Conservation (phyloP, 2,797 vertebrate species). For the Aplochiton taeniatus region DNA sequence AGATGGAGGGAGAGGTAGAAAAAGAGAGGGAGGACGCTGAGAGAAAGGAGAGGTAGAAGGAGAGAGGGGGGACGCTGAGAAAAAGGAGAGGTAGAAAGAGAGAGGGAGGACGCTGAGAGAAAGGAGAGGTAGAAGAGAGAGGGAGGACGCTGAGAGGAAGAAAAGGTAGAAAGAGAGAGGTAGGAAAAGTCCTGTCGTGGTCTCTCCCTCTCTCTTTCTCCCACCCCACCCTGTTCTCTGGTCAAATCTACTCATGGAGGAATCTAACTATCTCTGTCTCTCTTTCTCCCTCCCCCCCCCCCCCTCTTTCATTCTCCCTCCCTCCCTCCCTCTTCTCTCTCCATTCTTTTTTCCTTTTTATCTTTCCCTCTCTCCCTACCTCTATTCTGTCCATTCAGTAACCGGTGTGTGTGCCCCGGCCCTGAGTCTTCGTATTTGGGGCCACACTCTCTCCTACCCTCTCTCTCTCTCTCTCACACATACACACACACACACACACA, state of each 20-base stretch:
- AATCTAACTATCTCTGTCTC: background rate
- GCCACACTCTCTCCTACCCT: conserved; percentile 13
- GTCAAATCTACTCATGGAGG: too few species aligned
- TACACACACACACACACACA: background rate
- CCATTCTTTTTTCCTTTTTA: conserved; percentile 2
- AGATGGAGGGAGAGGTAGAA: conserved; percentile 11
- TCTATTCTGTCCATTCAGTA: background rate
- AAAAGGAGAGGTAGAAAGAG: too few species aligned
- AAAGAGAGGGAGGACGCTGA: background rate
- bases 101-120: too few species aligned
- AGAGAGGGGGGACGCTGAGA: background rate
- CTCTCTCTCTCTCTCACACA: background rate
- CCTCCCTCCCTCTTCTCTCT: background rate
- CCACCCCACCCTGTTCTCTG: too few species aligned
- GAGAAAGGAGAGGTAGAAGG: background rate
- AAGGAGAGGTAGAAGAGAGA: too few species aligned
- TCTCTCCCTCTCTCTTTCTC: background rate
- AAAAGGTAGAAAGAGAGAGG: too few species aligned
- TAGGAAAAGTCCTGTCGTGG: too few species aligned
- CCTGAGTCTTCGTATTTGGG: too few species aligned
- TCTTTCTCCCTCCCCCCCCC: conserved; percentile 2
- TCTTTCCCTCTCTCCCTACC: background rate
- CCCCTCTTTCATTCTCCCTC: conserved; percentile 8
- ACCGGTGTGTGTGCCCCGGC: too few species aligned
- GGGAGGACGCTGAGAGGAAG: too few species aligned